Percentiles rank a stretch among this genome's conserved stretches.
phyloP scores from a whole-genome alignment of 2,113 vertebrate genomes.

The Polypterus senegalus region DNA sequence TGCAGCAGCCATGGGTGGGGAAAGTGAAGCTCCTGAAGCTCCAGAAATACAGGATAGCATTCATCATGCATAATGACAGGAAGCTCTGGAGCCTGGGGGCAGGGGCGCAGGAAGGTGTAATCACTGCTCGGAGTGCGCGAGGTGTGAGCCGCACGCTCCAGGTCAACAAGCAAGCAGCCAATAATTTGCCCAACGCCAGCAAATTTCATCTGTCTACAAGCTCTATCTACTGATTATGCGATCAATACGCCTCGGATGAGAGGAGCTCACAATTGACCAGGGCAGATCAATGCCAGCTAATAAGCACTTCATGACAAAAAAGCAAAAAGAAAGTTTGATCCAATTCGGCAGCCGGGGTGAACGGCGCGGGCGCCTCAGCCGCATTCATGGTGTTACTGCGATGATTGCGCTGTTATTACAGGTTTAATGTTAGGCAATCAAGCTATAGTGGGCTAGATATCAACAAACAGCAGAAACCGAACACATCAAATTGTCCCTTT shows the following conservation, averaged over 20 bases:
- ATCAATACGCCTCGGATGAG: constrained; percentile 97
- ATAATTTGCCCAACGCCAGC: constrained; percentile 93
- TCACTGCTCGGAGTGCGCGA: constrained; percentile 55
- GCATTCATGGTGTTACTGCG: constrained; percentile 91
- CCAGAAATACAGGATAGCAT: constrained; percentile 57
- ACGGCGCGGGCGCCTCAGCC: constrained; percentile 76
- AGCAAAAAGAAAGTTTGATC: constrained; percentile 77
- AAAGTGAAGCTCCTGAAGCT: constrained; percentile 6
- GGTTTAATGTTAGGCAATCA: constrained; percentile 99
- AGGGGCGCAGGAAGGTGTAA: constrained; percentile 63
- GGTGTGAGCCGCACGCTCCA: constrained; percentile 65
- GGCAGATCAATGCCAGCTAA: constrained; percentile 97
- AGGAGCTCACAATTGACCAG: constrained; percentile 96
- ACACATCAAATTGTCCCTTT: constrained; percentile 96
- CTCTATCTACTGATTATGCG: constrained; percentile 93
- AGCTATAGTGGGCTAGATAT: constrained; percentile 99
- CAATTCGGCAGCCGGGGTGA: constrained; percentile 79
- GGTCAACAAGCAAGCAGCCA: constrained; percentile 91
- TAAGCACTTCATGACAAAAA: constrained; percentile 89
- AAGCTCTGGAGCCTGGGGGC: constrained; percentile 38
- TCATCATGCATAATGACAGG: constrained; percentile 63
- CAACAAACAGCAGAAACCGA: constrained; percentile 95
- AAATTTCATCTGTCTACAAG: constrained; percentile 93
- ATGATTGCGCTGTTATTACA: constrained; percentile 98
- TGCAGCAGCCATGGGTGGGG: too few species aligned